These are phyloP conservation scores for Philopotamus ludificatus DNA, from an alignment of 1,140 invertebrate species.

Conservation along the genomic window DNA sequence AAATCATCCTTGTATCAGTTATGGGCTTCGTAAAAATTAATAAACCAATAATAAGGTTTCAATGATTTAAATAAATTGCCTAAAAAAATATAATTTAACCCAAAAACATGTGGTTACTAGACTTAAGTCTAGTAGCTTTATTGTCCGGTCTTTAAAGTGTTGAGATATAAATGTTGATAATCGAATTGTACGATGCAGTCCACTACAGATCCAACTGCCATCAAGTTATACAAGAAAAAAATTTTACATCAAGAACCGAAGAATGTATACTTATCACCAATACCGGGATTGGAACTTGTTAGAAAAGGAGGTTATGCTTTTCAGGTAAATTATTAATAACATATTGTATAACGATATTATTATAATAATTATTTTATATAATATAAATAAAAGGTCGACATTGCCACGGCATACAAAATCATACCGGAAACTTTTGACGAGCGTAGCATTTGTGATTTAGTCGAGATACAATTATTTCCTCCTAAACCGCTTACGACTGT, in stretches of 20 bases:
- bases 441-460: conserved; percentile 56
- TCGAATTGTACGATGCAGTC: conserved; percentile 40
- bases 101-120: no score
- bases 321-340: conserved; percentile 25
- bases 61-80: no score
- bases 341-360: background rate
- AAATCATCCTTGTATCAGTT: no score
- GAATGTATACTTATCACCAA: conserved; percentile 36
- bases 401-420: conserved; percentile 57
- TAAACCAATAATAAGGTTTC: no score
- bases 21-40: no score
- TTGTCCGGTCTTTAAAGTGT: no score
- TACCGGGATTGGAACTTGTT: conserved; percentile 50
- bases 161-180: conserved; percentile 25
- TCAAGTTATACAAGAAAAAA: conserved; percentile 46
- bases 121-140: no score
- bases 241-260: conserved; percentile 30
- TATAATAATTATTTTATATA: background rate
- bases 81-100: no score
- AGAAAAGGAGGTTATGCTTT: conserved; percentile 40
- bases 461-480: conserved; percentile 53
- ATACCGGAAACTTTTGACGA: conserved; percentile 55
- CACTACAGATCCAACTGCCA: conserved; percentile 43
- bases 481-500: conserved; percentile 48
- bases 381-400: conserved; percentile 47